Base-by-base conservation (phyloP, 2,113 vertebrate species). In the Pampusana beccarii region DNA sequence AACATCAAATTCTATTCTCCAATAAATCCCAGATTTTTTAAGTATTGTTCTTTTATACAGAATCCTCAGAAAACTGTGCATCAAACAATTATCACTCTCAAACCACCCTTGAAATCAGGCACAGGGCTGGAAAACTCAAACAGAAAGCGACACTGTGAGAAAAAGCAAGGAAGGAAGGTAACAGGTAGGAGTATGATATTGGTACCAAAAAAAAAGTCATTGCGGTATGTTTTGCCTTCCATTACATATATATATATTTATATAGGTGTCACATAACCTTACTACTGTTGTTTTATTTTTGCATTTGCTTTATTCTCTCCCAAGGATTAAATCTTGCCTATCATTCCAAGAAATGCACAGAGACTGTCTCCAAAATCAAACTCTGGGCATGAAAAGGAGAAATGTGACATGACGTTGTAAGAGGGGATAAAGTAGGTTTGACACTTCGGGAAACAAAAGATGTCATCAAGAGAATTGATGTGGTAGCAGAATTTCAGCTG, bases 181-280 rank as follows among this genome's bases (percentile, higher is more conserved):
- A 73, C 5, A 46, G 34, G 17, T 34, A 66, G 6, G 10, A 78
- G 3, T 24, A 53, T 5, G 24, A n/a, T 3, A 51, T 1, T 13
- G n/a, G 14, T 15, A 74, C 4, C 16, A 34, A 69, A 71, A 31
- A 3, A 16, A 6, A 13, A 6, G 21, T 42, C 38, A 31, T 0
- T 56, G 29, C 25, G 11, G 10, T 29, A 53, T 3, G 1, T 50
- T 79, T 80, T 58, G 12, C 25, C 11, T 62, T 79, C n/a, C 20
- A 24, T 44, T 75, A 44, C 10, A 40, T 12, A 40, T 12, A 40
- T 12, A 46, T 18, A 18, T 19, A 46, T 46, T 19, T 19, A 46
- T 46, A 46, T 19, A 21, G 3, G 5, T 16, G 9, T 48, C 33
- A 29, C 13, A 21, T 6, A 69, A 31, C 4, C 11, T 64, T 51